Evolutionary conservation across 2,797 vertebrate genomes (phyloP).

Genomic region (Babyrousa celebensis): DNA sequence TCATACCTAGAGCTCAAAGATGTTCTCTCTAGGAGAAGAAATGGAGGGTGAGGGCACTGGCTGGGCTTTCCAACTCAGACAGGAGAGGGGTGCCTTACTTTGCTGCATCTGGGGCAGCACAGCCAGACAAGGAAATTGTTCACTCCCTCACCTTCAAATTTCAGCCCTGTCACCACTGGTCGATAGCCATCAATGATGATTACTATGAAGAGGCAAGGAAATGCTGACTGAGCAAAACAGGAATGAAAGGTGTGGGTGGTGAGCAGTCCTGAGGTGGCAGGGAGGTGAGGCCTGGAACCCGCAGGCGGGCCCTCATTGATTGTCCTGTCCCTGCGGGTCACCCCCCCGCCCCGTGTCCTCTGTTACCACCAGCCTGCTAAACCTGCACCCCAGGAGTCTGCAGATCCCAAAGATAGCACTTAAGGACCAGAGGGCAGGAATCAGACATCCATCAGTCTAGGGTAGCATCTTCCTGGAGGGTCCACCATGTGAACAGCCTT

Average conservation of each 20-base stretch:
- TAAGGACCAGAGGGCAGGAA: neutral
- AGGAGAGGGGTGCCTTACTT: neutral
- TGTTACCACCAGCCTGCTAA: neutral
- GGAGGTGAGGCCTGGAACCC: neutral
- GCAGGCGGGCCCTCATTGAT: neutral
- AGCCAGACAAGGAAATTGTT: neutral
- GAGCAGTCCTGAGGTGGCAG: neutral
- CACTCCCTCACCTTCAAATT: conserved; percentile 48
- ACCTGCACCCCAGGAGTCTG: neutral
- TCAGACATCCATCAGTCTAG: neutral
- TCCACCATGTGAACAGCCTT: neutral
- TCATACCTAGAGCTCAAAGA: neutral
- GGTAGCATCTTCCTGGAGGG: neutral
- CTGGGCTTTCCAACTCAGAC: neutral
- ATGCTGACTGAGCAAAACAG: conserved; percentile 45
- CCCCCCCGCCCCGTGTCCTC: neutral
- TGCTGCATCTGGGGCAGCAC: neutral
- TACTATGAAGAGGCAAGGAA: conserved; percentile 52
- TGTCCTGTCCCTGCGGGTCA: neutral
- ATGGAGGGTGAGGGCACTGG: accelerated
- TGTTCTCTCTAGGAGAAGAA: neutral
- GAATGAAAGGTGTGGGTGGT: neutral
- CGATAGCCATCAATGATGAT: conserved; percentile 79
- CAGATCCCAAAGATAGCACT: neutral
- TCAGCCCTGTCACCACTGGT: conserved; percentile 55